Evolutionary conservation across 2,113 vertebrate genomes (phyloP).

Genomic region (Takifugu bimaculatus): DNA sequence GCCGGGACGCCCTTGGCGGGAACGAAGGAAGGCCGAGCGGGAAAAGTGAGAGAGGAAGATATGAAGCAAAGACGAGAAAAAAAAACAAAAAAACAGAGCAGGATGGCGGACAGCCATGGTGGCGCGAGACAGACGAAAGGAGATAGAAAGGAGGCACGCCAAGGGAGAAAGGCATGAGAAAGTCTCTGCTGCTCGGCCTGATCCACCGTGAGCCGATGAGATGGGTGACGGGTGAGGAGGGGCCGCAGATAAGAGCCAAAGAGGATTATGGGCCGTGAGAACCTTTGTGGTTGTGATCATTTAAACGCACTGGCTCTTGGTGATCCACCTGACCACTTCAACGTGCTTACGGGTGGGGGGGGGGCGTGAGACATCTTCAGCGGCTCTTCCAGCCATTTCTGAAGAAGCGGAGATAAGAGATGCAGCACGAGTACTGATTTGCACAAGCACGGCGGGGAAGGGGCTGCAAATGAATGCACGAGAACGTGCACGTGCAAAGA

Average conservation of each 20-base stretch:
- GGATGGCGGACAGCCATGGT: slow-evolving; percentile 11
- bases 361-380: slow-evolving; percentile 25
- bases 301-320: slow-evolving; percentile 62
- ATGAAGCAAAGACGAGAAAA: not conserved
- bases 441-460: too few species aligned
- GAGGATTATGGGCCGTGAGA: slow-evolving; percentile 71
- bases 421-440: too few species aligned
- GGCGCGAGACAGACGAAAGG: slow-evolving; percentile 20
- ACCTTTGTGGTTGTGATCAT: slow-evolving; percentile 74
- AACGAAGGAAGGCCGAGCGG: slow-evolving; percentile 42
- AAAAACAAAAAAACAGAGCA: not conserved
- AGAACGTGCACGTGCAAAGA: too few species aligned
- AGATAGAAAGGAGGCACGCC: slow-evolving; percentile 40
- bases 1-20: slow-evolving; percentile 51
- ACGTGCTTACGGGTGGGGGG: slow-evolving; percentile 40
- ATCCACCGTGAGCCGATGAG: slow-evolving; percentile 68
- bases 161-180: slow-evolving; percentile 57
- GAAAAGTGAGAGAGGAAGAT: slow-evolving; percentile 8
- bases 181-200: slow-evolving; percentile 53
- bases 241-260: slow-evolving; percentile 66
- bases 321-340: slow-evolving; percentile 65
- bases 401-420: not conserved
- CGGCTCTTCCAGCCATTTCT: not conserved
- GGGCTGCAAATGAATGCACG: too few species aligned
- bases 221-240: slow-evolving; percentile 58